phyloP scores from a whole-genome alignment of 1,140 invertebrate species.

The Aplysia californica region DNA sequence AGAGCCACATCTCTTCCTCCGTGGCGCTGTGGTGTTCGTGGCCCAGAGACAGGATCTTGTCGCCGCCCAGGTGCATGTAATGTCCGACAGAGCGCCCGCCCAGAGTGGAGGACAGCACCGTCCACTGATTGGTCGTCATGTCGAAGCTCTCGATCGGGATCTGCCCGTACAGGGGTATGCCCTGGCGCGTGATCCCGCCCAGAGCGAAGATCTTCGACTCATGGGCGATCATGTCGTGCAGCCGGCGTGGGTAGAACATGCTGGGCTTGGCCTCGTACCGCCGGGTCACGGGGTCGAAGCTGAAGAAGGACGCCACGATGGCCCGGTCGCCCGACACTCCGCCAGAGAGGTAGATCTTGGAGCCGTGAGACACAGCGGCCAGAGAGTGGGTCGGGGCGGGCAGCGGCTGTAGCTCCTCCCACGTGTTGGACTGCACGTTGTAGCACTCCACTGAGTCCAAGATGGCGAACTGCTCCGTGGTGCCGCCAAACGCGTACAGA shows the following conservation, averaged over 20 bases:
- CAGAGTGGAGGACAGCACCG: constrained; percentile 60
- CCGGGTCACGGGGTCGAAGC: constrained; percentile 50
- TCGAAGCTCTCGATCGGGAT: constrained; percentile 64
- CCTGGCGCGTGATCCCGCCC: constrained; percentile 61
- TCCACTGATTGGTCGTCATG: constrained; percentile 61
- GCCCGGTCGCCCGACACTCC: constrained; percentile 58
- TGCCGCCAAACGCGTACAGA: constrained; percentile 92
- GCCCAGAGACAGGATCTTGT: constrained; percentile 60
- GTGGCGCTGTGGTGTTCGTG: constrained; percentile 64
- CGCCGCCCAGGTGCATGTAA: constrained; percentile 54
- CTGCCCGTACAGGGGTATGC: constrained; percentile 57
- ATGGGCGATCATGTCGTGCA: constrained; percentile 63
- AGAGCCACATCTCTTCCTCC: constrained; percentile 65
- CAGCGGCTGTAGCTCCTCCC: constrained; percentile 81
- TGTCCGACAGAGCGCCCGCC: constrained; percentile 65
- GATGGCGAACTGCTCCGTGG: constrained; percentile 90
- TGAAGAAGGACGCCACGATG: constrained; percentile 56
- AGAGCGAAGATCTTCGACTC: constrained; percentile 57
- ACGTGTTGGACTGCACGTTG: constrained; percentile 81
- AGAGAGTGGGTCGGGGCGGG: constrained; percentile 70
- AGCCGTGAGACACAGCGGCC: constrained; percentile 45
- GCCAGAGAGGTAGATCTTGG: constrained; percentile 62
- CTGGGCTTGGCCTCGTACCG: constrained; percentile 56
- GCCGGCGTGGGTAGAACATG: constrained; percentile 62
- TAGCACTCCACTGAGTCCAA: constrained; percentile 85